These are phyloP conservation scores for Ploceus nigricollis DNA, from an alignment of 2,113 vertebrate genomes.

Conservation along the genomic window DNA sequence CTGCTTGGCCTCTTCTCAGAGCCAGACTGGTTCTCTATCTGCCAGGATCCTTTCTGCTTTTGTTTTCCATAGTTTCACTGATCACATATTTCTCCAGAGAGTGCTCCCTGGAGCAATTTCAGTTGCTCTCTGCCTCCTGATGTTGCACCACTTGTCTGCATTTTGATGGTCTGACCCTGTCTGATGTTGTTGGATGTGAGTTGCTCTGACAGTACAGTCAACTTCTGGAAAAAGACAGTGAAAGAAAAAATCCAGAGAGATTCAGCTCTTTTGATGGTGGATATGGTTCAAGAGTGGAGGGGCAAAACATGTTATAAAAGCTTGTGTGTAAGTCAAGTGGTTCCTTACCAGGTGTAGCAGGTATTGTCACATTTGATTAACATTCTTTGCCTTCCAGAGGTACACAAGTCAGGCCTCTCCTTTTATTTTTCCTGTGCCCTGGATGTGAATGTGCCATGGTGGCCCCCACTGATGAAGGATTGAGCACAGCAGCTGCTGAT, in stretches of 20 bases:
- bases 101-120: not conserved
- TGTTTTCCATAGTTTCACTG: not conserved
- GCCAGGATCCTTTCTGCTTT: not conserved
- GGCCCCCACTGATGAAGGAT: not conserved
- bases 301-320: not conserved
- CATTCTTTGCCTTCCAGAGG: not conserved
- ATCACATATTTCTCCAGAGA: not conserved
- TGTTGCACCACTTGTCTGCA: not conserved
- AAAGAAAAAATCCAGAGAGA: not conserved
- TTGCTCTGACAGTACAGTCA: not conserved
- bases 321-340: accelerated
- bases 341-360: not conserved
- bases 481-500: not conserved
- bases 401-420: not conserved
- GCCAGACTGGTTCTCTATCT: not conserved
- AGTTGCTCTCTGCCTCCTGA: not conserved
- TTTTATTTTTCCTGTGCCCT: not conserved
- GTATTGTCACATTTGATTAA: not conserved
- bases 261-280: not conserved
- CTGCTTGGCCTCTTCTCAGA: not conserved
- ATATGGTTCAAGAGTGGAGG: not conserved
- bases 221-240: not conserved
- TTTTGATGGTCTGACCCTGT: not conserved
- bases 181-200: not conserved
- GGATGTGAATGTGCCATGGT: not conserved